Evolutionary conservation across 1,140 invertebrate genomes (phyloP).

Genomic region (Anastatus disparis): DNA sequence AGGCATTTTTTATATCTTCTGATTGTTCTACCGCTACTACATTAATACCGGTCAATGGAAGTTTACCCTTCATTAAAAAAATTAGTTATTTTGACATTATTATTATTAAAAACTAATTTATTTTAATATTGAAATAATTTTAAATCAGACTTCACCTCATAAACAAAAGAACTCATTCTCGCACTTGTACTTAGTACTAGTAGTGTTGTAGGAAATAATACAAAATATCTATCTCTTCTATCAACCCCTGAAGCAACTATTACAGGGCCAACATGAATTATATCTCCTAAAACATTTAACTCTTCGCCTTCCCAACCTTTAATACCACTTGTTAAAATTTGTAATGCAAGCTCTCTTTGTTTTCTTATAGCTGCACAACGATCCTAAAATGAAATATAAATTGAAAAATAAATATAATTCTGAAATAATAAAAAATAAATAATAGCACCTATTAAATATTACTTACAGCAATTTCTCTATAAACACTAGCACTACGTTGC

Average conservation of each 20-base stretch:
- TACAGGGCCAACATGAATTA: constrained; percentile 87
- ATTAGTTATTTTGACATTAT: not conserved
- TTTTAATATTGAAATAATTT: constrained; percentile 17
- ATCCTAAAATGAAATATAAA: constrained; percentile 69
- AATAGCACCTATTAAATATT: no score
- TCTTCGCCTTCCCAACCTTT: constrained; percentile 95
- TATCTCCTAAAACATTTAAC: constrained; percentile 77
- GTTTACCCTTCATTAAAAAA: constrained; percentile 78
- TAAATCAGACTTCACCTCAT: constrained; percentile 76
- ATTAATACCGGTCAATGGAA: constrained; percentile 86
- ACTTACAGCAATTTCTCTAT: constrained; percentile 93
- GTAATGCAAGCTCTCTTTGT: constrained; percentile 96
- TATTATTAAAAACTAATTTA: not conserved
- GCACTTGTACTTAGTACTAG: constrained; percentile 92
- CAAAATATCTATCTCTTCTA: constrained; percentile 90
- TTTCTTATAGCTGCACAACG: constrained; percentile 85
- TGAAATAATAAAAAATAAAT: no score
- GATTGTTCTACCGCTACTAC: constrained; percentile 82
- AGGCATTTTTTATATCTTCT: constrained; percentile 86
- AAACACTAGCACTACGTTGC: constrained; percentile 91
- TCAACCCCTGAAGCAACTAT: constrained; percentile 77
- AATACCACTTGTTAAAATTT: constrained; percentile 92
- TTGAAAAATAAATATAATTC: constrained; percentile 15
- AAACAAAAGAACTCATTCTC: constrained; percentile 93
- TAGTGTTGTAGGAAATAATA: constrained; percentile 88